phyloP scores from a whole-genome alignment of 2,113 vertebrate species.

The Myiopsitta monachus region DNA sequence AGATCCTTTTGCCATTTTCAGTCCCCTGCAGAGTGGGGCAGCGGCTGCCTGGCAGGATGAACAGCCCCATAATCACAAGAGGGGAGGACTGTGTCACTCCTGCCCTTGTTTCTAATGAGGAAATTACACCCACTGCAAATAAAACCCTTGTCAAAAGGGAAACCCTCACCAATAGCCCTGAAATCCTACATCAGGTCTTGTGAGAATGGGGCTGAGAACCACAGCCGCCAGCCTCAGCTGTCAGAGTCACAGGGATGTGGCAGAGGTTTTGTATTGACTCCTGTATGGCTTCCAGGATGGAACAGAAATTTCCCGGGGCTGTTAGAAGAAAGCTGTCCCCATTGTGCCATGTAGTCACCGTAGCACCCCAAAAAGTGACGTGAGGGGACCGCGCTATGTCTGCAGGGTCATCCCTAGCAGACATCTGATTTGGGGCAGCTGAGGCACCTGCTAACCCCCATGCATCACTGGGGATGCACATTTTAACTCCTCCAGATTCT shows the following conservation, averaged over 20 bases:
- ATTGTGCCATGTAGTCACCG: neutral
- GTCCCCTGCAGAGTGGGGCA: neutral
- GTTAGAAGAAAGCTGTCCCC: neutral
- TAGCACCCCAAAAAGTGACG: neutral
- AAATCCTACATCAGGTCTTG: neutral
- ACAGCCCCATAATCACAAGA: accelerated
- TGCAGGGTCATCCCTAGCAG: accelerated
- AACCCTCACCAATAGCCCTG: neutral
- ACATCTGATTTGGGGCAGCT: neutral
- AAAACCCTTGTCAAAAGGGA: neutral
- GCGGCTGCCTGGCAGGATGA: neutral
- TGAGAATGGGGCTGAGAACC: neutral
- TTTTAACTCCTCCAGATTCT: neutral
- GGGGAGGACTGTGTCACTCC: neutral
- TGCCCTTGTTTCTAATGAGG: neutral
- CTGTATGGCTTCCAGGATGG: neutral
- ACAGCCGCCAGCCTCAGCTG: neutral
- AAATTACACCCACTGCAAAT: neutral
- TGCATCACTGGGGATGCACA: accelerated
- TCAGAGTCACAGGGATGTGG: accelerated
- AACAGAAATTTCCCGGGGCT: neutral
- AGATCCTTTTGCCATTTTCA: neutral
- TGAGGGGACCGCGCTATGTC: accelerated
- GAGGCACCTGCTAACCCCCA: accelerated
- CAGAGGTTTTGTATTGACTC: neutral